Evolutionary conservation across 1,140 invertebrate species (phyloP).

Genomic region (Drosophila athabasca): DNA sequence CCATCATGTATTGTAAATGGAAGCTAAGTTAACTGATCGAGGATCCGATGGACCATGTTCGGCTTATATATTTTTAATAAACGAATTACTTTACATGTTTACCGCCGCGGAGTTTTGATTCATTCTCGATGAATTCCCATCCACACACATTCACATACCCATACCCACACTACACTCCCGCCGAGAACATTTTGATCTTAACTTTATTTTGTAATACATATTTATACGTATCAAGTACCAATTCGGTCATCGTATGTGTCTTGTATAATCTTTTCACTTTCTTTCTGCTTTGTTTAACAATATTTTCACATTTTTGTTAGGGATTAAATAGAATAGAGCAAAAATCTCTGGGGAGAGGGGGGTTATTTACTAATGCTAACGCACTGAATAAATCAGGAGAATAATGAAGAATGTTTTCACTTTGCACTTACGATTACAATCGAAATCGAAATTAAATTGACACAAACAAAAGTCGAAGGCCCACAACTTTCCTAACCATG

Average conservation of each 20-base stretch:
- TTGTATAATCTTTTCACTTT: conserved; percentile 56
- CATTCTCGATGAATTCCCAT: background rate
- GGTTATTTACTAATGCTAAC: conserved; percentile 53
- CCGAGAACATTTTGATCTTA: conserved; percentile 66
- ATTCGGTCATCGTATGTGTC: conserved; percentile 54
- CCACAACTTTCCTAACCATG: conserved; percentile 52
- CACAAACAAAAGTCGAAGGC: conserved; percentile 56
- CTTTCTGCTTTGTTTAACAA: conserved; percentile 67
- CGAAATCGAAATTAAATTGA: conserved; percentile 52
- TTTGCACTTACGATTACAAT: conserved; percentile 71
- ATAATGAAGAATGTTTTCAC: conserved; percentile 69
- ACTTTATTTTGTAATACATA: conserved; percentile 68
- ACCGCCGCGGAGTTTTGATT: conserved; percentile 22
- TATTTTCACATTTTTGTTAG: conserved; percentile 65
- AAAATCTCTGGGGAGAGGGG: conserved; percentile 35
- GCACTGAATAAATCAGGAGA: conserved; percentile 60
- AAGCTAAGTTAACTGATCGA: conserved; percentile 68
- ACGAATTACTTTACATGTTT: conserved; percentile 65
- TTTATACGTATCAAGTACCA: conserved; percentile 44
- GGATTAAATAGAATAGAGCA: conserved; percentile 63
- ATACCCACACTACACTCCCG: conserved; percentile 3
- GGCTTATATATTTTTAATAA: conserved; percentile 71
- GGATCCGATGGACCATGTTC: conserved; percentile 40
- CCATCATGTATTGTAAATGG: conserved; percentile 62
- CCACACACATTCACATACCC: conserved; percentile 2